Evolutionary conservation across 2,113 vertebrate genomes (phyloP).

Genomic region (Etia nguti): DNA sequence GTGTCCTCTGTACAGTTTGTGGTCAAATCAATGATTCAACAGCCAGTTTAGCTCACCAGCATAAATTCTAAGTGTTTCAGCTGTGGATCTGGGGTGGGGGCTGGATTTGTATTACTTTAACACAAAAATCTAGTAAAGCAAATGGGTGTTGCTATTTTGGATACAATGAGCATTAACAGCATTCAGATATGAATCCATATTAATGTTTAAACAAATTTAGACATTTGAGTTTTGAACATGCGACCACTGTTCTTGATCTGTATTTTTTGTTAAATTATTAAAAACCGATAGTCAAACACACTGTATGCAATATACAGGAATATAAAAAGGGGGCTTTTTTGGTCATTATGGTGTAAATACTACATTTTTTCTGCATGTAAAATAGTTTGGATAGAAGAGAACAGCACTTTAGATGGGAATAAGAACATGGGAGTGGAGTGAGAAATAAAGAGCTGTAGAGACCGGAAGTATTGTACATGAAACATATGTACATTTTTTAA

Average conservation of each 20-base stretch:
- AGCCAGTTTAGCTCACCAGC: slow-evolving; percentile 57
- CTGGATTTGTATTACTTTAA: neutral
- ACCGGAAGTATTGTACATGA: neutral
- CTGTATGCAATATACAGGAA: neutral
- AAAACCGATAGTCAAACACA: neutral
- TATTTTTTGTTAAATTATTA: neutral
- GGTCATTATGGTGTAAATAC: slow-evolving; percentile 14
- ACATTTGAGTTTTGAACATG: neutral
- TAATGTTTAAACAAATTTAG: neutral
- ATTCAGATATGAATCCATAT: neutral
- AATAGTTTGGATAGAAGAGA: neutral
- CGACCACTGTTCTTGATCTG: neutral
- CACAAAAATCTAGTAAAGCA: neutral
- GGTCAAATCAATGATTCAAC: neutral
- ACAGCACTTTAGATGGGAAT: neutral
- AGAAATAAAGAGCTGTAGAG: neutral
- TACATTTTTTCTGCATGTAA: slow-evolving; percentile 3
- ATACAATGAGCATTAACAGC: neutral
- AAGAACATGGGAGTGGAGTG: neutral
- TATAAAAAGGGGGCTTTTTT: neutral
- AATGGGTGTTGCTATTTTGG: slow-evolving; percentile 3
- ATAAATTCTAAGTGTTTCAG: slow-evolving; percentile 35
- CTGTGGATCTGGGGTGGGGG: neutral
- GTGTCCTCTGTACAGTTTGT: slow-evolving; percentile 1
- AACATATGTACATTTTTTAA: neutral